Conservation (phyloP, 2,888 invertebrate genomes). For the Amiota minor region DNA sequence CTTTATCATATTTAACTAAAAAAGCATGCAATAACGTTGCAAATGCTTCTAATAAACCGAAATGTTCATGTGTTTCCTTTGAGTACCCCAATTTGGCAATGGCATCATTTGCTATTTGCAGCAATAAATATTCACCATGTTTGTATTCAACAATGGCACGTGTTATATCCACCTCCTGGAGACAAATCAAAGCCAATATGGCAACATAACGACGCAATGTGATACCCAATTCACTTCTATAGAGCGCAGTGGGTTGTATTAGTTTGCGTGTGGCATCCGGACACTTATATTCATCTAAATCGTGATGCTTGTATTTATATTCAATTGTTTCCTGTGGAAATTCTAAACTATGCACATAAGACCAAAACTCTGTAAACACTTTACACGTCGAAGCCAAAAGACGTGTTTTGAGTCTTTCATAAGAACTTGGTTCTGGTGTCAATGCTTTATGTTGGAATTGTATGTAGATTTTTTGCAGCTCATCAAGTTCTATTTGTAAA, state of each 20-base stretch:
- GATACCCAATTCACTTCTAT: constrained; percentile 57
- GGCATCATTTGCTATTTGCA: constrained; percentile 64
- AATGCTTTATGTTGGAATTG: constrained; percentile 49
- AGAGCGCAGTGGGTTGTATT: constrained; percentile 55
- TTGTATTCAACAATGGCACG: constrained; percentile 50
- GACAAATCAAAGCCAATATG: constrained; percentile 61
- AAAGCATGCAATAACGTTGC: constrained; percentile 56
- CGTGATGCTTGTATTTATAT: constrained; percentile 41
- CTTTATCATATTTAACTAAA: constrained; percentile 40
- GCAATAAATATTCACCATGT: constrained; percentile 58
- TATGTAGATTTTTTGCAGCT: constrained; percentile 59
- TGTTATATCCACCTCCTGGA: constrained; percentile 47
- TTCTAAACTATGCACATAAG: constrained; percentile 64
- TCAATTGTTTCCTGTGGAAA: constrained; percentile 42
- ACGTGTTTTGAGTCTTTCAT: background rate
- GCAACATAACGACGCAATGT: constrained; percentile 66
- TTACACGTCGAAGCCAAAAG: constrained; percentile 54
- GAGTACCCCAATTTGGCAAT: constrained; percentile 66
- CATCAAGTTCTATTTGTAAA: constrained; percentile 65
- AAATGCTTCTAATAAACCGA: constrained; percentile 65
- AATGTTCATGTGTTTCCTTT: constrained; percentile 63
- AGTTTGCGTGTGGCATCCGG: constrained; percentile 28
- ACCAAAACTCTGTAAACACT: constrained; percentile 67
- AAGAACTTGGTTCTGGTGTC: background rate
- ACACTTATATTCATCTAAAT: constrained; percentile 46